A percentile compares a stretch with the other conserved stretches of the same genome.
Conservation (phyloP, 2,888 invertebrate species). For the Drosophila buzzatii region DNA sequence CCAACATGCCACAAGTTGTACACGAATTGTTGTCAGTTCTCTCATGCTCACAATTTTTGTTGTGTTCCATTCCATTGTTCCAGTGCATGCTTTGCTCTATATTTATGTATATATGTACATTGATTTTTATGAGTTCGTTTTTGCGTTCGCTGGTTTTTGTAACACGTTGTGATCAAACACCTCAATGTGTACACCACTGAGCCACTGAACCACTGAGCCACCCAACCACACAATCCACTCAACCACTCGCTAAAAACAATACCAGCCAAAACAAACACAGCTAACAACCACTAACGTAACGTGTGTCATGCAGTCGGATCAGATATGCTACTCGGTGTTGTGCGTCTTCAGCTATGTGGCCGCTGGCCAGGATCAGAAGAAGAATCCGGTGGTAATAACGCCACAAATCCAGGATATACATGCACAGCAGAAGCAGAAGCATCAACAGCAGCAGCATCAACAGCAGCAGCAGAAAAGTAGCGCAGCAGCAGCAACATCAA, state of each 20-base stretch:
- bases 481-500: constrained; percentile 41
- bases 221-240: constrained; percentile 1
- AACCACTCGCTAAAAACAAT: constrained; percentile 5
- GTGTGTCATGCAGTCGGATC: constrained; percentile 92
- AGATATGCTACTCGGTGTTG: constrained; percentile 99
- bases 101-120: neutral
- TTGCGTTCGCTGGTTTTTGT: constrained; percentile 42
- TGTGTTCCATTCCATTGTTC: constrained; percentile 51
- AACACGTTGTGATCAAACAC: constrained; percentile 39
- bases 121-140: constrained; percentile 17
- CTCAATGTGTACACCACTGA: constrained; percentile 1
- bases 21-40: constrained; percentile 7
- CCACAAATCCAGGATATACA: constrained; percentile 84
- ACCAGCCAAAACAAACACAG: constrained; percentile 17
- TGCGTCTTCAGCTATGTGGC: constrained; percentile 99
- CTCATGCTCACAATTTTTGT: constrained; percentile 10
- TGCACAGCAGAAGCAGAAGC: constrained; percentile 83
- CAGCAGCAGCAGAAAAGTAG: constrained; percentile 25
- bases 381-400: constrained; percentile 84
- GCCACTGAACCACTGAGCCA: constrained; percentile 2
- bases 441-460: constrained; percentile 44
- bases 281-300: constrained; percentile 38
- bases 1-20: constrained; percentile 38
- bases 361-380: constrained; percentile 93
- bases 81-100: constrained; percentile 38